Evolutionary conservation across 1,140 invertebrate genomes (phyloP).

Genomic region (Drosophila insularis): DNA sequence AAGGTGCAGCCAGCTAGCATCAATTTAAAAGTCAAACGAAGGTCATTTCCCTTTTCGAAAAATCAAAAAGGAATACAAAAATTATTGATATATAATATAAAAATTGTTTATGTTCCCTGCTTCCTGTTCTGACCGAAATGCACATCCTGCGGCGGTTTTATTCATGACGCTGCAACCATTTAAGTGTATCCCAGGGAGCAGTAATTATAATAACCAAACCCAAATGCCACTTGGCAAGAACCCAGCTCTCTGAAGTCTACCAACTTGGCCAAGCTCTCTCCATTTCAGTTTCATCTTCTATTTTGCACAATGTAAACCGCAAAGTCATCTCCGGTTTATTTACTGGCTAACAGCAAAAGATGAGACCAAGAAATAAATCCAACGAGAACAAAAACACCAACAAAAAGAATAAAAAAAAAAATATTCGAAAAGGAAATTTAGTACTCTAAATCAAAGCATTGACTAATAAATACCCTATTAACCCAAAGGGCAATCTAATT

Average conservation of each 20-base stretch:
- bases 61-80: too few species aligned
- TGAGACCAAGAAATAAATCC: conserved; percentile 43
- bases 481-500: too few species aligned
- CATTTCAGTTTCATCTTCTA: conserved; percentile 52
- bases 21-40: conserved; percentile 47
- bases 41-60: conserved; percentile 23
- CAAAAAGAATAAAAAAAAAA: conserved; percentile 21
- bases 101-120: conserved; percentile 35
- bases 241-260: conserved; percentile 24
- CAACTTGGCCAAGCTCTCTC: conserved; percentile 31
- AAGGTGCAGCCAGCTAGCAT: conserved; percentile 15
- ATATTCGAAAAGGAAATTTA: conserved; percentile 24
- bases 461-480: background rate
- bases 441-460: background rate
- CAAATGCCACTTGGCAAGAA: conserved; percentile 25
- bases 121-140: conserved; percentile 40
- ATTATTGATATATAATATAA: background rate
- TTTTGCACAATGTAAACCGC: conserved; percentile 74
- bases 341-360: conserved; percentile 67
- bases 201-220: conserved; percentile 73
- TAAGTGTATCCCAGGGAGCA: conserved; percentile 64
- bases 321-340: conserved; percentile 82
- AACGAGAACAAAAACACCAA: conserved; percentile 36
- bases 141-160: conserved; percentile 57
- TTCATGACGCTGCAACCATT: conserved; percentile 65